phyloP scores from a whole-genome alignment of 2,888 invertebrate species.

The Zhuqinia jingwanae region DNA sequence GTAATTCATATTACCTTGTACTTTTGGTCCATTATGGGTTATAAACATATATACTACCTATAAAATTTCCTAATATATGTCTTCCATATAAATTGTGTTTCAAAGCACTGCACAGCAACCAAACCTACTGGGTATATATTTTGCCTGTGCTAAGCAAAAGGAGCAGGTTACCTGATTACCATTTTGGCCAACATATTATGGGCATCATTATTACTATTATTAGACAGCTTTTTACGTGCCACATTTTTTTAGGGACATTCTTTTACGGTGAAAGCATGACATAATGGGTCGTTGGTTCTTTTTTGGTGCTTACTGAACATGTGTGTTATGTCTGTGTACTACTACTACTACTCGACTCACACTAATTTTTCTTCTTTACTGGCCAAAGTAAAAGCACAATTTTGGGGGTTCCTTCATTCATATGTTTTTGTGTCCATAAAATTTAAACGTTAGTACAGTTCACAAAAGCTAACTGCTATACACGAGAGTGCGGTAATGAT shows the following conservation, averaged over 20 bases:
- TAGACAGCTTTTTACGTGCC: not conserved
- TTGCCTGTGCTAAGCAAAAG: no score
- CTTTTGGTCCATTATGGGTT: no score
- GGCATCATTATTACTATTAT: not conserved
- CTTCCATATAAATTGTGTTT: no score
- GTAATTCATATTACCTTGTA: no score
- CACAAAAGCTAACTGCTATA: conserved; percentile 31
- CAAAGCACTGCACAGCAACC: no score
- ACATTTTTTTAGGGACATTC: not conserved
- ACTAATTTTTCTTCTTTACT: no score
- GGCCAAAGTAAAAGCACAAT: no score
- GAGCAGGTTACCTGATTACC: no score
- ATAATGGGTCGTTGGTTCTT: conserved; percentile 8
- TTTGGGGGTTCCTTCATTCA: conserved; percentile 31
- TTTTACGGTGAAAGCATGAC: not conserved
- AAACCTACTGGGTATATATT: no score
- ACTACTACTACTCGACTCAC: no score
- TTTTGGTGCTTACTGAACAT: not conserved
- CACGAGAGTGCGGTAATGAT: not conserved
- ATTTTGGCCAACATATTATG: not conserved
- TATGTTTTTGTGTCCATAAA: conserved; percentile 49
- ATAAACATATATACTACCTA: no score
- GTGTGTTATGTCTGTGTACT: conserved; percentile 20
- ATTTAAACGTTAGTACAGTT: conserved; percentile 25
- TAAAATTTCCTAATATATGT: no score